Base-by-base conservation (phyloP, 2,888 invertebrate species). In the Erebia ligea region DNA sequence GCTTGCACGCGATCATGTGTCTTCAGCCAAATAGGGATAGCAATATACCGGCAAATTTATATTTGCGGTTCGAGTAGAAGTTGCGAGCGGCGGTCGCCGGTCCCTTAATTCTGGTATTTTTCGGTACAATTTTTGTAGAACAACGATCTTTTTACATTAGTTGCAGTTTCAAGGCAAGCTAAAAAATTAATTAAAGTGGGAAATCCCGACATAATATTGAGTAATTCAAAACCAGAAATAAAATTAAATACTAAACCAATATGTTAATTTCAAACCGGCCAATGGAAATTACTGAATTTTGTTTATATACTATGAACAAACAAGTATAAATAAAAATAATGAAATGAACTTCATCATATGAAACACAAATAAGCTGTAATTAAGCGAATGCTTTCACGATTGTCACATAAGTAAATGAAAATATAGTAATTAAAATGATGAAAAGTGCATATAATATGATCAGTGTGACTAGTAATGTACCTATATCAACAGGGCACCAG, bases 381-480 rank as follows among this genome's bases (percentile, higher is more conserved):
- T 11, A 67, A 69, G 67, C 64, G 54, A 68, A 69, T 67, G 69
- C 62, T 66, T 56, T n/a, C 48, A 50, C 21, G 61, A 63, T 61
- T 19, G 48, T 61, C 65, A 67, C 52, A 57, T 57, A 65, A 21
- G 21, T 21, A 2, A 57, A 69, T 71, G 63, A 70, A 70, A 52
- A 5, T 34, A 25, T 64, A 50, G 59, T 40, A 42, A 34, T 34
- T 63, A 69, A 69, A 48, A 72, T 52, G 57, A 73, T 75, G 72
- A 74, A 69, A 61, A 57, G 76, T 76, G 76, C 74, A 66, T 69
- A 61, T 34, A 34, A 25, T 70, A 73, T 75, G 74, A 64, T 63
- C 17, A 77, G 71, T 71, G 76, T 80, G 77, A 76, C 76, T 76
- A 50, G 75, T 76, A 70, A 73, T 48, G 21, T 54, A n/a, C n/a